Conservation (phyloP, 2,113 vertebrate genomes). For the Motacilla tschutschensis region DNA sequence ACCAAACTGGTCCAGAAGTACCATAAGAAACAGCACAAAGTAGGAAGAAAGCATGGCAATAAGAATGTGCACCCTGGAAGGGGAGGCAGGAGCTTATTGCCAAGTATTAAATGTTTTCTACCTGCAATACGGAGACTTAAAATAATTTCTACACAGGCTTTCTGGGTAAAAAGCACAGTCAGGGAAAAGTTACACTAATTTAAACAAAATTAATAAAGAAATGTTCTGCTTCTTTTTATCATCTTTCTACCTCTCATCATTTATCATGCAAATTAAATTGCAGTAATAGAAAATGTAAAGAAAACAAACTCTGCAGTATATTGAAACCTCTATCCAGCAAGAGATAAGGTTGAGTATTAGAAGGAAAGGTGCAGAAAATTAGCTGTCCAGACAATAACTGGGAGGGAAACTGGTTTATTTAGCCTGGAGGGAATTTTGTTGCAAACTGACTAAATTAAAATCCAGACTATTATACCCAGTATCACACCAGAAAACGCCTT, state of each 20-base stretch:
- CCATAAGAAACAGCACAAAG: background rate
- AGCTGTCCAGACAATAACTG: slow-evolving; percentile 84
- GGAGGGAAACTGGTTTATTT: slow-evolving; percentile 83
- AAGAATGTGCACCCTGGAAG: background rate
- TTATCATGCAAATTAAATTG: slow-evolving; percentile 85
- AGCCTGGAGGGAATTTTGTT: slow-evolving; percentile 86
- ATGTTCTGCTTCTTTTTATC: slow-evolving; percentile 71
- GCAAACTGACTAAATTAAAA: slow-evolving; percentile 92
- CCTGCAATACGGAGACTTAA: background rate
- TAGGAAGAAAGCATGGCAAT: background rate
- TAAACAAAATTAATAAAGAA: slow-evolving; percentile 82
- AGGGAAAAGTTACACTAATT: slow-evolving; percentile 71
- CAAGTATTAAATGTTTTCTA: background rate
- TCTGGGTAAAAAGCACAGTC: slow-evolving; percentile 18
- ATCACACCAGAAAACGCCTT: slow-evolving; percentile 85
- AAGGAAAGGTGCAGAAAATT: slow-evolving; percentile 82
- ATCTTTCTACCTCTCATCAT: slow-evolving; percentile 75
- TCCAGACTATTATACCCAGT: slow-evolving; percentile 90
- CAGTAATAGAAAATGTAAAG: slow-evolving; percentile 81
- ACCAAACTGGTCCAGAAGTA: background rate
- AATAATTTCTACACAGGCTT: slow-evolving; percentile 19
- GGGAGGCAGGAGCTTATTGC: background rate
- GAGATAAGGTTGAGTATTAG: slow-evolving; percentile 84
- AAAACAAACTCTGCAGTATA: slow-evolving; percentile 82
- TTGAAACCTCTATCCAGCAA: slow-evolving; percentile 74